Evolutionary conservation across 2,797 vertebrate species (phyloP), one percentile per base, ranked within the genome.

Genomic region (Eulemur coronatus): DNA sequence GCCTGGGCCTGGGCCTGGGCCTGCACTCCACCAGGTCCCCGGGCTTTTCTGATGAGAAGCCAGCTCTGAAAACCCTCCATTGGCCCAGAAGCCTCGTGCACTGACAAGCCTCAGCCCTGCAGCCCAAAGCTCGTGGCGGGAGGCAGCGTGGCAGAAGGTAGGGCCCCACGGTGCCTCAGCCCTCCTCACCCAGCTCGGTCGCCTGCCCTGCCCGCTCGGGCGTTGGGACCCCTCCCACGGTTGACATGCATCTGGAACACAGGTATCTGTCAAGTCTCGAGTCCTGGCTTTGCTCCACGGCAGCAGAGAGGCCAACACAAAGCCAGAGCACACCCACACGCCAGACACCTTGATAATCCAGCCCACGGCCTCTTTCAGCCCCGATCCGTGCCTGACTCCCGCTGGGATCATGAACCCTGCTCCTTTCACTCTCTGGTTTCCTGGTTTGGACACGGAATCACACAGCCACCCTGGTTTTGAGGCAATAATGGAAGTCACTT

Each of bases 151-250:
- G 22, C 3, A 1, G 75, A 20, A 26, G 24, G 33, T 46, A 48
- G 46, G 72, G 46, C 46, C 70, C 2, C 1, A 6, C 3, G 7
- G 28, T 13, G 0, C 57, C 59, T 50, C 46, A 13, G 55, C 48
- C 11, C 1, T 20, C 24, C 38, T 24, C 5, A 41, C 48, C 6
- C 11, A 35, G 75, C 33, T 24, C 48, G 22, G 48, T 7, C 59
- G 5, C 46, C 48, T 8, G 26, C 43, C 57, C 41, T n/a, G 15
- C n/a, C 50, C 8, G 0, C 22, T 9, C 38, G 6, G 1, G 7
- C 9, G 12, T 13, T 0, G 3, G 13, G 26, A 38, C 33, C 10
- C 1, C 5, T 4, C 70, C 22, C 35, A 1, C 1, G 4, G 33
- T 4, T 5, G 2, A 15, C 0, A 5, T 8, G 7, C 9, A 65